phyloP scores from a whole-genome alignment of 2,888 invertebrate species.

The Schrankia costaestrigalis region DNA sequence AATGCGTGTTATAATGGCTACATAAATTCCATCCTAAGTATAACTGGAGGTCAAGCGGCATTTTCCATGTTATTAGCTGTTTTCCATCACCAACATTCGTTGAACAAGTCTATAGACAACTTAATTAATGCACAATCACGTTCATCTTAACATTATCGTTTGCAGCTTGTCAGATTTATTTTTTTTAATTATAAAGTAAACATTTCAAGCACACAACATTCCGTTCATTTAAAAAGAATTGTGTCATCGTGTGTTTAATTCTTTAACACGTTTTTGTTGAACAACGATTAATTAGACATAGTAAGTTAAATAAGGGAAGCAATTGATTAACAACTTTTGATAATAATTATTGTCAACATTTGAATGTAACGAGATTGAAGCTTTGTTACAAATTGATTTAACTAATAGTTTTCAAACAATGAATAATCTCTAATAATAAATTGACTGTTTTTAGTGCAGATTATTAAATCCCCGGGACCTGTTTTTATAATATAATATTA shows the following conservation, averaged over 20 bases:
- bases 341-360: too few relatives aligned
- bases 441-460: too few relatives aligned
- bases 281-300: constrained; percentile 6
- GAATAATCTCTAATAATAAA: too few relatives aligned
- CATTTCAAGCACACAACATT: constrained; percentile 40
- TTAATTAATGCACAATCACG: constrained; percentile 74
- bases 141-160: constrained; percentile 50
- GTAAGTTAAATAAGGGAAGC: too few relatives aligned
- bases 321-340: too few relatives aligned
- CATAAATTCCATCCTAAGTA: too few relatives aligned
- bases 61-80: constrained; percentile 47
- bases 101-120: constrained; percentile 37
- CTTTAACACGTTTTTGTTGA: constrained; percentile 37
- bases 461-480: too few relatives aligned
- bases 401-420: too few relatives aligned
- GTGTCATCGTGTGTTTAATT: constrained; percentile 45
- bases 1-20: too few relatives aligned
- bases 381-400: too few relatives aligned
- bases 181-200: constrained; percentile 60
- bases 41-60: constrained; percentile 18
- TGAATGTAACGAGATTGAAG: too few relatives aligned
- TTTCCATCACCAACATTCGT: constrained; percentile 52
- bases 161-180: constrained; percentile 53
- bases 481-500: too few relatives aligned
- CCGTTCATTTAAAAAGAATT: constrained; percentile 43